Percentiles rank a stretch among this genome's conserved stretches.
phyloP scores from a whole-genome alignment of 2,113 vertebrate species.

The Lasiurus borealis region DNA sequence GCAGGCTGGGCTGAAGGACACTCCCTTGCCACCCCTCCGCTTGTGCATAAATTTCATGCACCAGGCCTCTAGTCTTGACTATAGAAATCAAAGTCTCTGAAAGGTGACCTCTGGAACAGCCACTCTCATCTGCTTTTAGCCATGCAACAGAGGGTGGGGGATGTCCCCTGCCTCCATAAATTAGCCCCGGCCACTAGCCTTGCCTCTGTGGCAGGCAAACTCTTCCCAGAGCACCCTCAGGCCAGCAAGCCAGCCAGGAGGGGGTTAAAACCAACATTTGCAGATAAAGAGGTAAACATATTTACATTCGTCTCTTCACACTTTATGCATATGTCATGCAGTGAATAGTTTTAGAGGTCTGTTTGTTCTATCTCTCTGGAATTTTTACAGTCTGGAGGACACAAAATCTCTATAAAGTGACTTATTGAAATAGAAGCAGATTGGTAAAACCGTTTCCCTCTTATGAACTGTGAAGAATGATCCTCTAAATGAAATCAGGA shows the following conservation, averaged over 20 bases:
- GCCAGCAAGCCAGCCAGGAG: conserved; percentile 56
- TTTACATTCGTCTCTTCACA: conserved; percentile 93
- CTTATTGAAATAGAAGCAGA: conserved; percentile 92
- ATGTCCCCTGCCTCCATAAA: conserved; percentile 61
- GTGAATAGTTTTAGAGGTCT: conserved; percentile 92
- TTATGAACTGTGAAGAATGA: conserved; percentile 97
- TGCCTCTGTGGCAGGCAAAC: not conserved
- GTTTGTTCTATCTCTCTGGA: conserved; percentile 92
- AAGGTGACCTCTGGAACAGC: not conserved
- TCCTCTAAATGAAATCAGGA: conserved; percentile 95
- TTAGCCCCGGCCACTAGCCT: not conserved
- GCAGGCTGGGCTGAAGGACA: too few relatives aligned
- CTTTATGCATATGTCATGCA: conserved; percentile 93
- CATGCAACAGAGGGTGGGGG: not conserved
- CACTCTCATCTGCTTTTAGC: conserved; percentile 64
- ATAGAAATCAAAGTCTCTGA: not conserved
- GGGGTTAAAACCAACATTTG: conserved; percentile 90
- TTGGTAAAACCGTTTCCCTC: conserved; percentile 92
- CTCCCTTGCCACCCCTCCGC: too few relatives aligned
- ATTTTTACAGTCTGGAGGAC: conserved; percentile 92
- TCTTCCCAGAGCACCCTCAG: not conserved
- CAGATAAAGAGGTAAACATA: conserved; percentile 93
- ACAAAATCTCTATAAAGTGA: conserved; percentile 94
- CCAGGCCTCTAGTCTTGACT: too few relatives aligned
- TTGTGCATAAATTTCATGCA: too few relatives aligned